A percentile compares a stretch with the other conserved stretches of the same genome.
phyloP scores from a whole-genome alignment of 2,888 invertebrate genomes.

The Cosmia trapezina region DNA sequence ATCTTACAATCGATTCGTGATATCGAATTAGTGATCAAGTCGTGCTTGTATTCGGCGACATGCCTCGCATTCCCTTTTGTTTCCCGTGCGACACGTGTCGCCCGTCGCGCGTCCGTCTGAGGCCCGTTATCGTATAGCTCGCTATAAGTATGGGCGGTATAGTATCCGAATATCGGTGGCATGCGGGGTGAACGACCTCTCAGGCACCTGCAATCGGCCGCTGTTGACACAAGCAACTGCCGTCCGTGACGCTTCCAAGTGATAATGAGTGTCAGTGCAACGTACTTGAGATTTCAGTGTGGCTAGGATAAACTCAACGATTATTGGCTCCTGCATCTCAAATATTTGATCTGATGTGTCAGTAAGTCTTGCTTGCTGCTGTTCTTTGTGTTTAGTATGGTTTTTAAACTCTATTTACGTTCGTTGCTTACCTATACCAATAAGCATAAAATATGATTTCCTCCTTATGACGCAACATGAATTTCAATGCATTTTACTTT shows the following conservation, averaged over 20 bases:
- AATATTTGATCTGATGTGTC: conserved; percentile 49
- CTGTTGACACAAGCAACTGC: conserved; percentile 86
- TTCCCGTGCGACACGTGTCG: conserved; percentile 72
- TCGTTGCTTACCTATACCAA: not conserved
- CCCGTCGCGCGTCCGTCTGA: conserved; percentile 70
- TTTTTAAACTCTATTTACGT: conserved; percentile 11
- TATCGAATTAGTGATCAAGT: conserved; percentile 42
- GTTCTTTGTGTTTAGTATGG: conserved; percentile 22
- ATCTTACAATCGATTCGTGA: conserved; percentile 42
- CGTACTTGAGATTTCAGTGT: conserved; percentile 75
- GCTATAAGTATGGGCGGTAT: conserved; percentile 78
- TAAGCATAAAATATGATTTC: conserved; percentile 8
- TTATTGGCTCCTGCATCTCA: conserved; percentile 32
- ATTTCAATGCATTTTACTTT: not conserved
- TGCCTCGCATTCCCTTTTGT: conserved; percentile 68
- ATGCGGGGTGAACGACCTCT: conserved; percentile 85
- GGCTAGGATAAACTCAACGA: conserved; percentile 57
- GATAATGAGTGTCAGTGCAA: conserved; percentile 85
- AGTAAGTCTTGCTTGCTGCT: conserved; percentile 21
- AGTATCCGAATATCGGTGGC: conserved; percentile 88
- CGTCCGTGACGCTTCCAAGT: conserved; percentile 80
- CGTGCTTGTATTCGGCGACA: conserved; percentile 59
- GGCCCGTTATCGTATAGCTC: conserved; percentile 80
- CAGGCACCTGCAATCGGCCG: conserved; percentile 87
- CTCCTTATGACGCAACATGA: conserved; percentile 3